Evolutionary conservation across 2,888 invertebrate genomes (phyloP), one percentile per base, ranked within the genome.

Genomic region (Sthenelais limicola): DNA sequence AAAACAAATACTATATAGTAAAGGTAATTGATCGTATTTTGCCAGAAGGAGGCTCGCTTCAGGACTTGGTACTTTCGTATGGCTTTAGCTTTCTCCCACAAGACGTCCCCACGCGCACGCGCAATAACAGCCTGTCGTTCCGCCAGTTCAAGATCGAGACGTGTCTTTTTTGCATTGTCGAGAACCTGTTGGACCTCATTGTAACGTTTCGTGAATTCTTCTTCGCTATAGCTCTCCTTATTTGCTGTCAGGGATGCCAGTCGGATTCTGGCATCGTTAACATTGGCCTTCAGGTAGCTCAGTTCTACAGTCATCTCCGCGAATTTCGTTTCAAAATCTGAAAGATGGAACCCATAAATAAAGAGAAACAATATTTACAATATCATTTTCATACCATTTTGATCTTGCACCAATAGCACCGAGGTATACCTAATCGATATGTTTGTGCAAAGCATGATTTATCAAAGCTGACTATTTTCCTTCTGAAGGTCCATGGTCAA

Each of bases 1-100:
- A 68, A 28, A 2, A 68, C 43, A 28, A 68, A 68, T 3, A 68
- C 49, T 1, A 68, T 2, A 26, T 47, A 68, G 30, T 49, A 68
- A 3, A 68, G 18, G 18, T 47, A 68, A 33, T 68, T 68, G 7
- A 68, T 47, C 18, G 43, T n/a, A 18, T 48, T 4, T 18, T 68
- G 68, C 12, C 48, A 47, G 18, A 68, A 48, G 9, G 68, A 7
- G 7, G 68, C 68, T 28, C 47, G 26, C 32, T 68, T 68, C 32
- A 68, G 21, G 28, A 68, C 43, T 4, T 30, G 47, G 26, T 43
- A 24, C n/a, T 28, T 47, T 21, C 49, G 1, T 5, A 48, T 68
- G 15, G 47, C 32, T 1, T 28, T 1, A 5, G 68, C 48, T 18
- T n/a, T 38, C 12, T 68, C 68, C 26, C 15, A 24, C 9, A 68